Base-by-base conservation (phyloP, 2,797 vertebrate genomes). In the Dryobates pubescens region DNA sequence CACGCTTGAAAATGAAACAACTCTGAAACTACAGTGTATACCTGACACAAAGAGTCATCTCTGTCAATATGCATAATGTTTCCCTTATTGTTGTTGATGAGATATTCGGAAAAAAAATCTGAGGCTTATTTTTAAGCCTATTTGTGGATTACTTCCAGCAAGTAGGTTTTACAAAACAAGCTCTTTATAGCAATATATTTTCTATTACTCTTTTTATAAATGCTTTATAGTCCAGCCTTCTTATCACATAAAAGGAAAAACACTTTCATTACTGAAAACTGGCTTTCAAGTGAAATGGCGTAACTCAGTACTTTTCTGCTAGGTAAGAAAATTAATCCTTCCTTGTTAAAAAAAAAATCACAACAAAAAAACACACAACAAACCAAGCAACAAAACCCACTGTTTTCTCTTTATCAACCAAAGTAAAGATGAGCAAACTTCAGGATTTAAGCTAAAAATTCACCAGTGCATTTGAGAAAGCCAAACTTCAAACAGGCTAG, bases 71-170 rank as follows among this genome's bases (percentile, higher is more conserved):
- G 30, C 74, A 54, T 54, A 68, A 91, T 84, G 61, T 69, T 90
- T 34, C 53, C 43, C 78, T 93, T 95, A 80, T 68, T 95, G 86
- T 75, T 94, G 82, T 67, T 94, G 88, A 92, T 72, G 81, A 93
- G 90, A 92, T 90, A 93, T 65, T 85, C 70, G 69, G 65, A 80
- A 90, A 63, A 92, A 85, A 86, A 89, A 94, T 89, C 86, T 63
- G 34, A 92, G 82, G 88, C 88, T 93, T 95, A 93, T 92, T 95
- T 95, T 95, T 94, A 95, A 94, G 94, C 90, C 92, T 96, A 85
- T 96, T 95, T 94, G 59, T 82, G 63, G 84, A 96, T 96, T 95
- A 93, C 78, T 92, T 90, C 79, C 79, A 82, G 79, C 84, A 89
- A 93, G 72, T 78, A 0, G 0, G 34, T 94, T 90, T 96, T 96